Conservation (phyloP, 2,113 vertebrate species). For the Mystacornis crossleyi region DNA sequence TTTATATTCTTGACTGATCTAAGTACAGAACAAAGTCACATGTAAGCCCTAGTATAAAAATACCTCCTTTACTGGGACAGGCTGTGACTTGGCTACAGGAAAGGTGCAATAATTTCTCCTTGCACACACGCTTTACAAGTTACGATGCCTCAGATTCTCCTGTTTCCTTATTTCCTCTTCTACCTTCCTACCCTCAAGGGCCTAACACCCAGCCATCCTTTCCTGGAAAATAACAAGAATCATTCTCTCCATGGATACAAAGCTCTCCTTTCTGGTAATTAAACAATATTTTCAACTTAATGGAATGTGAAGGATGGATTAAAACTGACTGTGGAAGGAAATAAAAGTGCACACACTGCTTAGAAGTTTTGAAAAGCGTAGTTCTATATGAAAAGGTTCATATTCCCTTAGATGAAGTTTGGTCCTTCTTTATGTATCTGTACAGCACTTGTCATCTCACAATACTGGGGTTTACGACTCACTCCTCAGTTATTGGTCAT, state of each 20-base stretch:
- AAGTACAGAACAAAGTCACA: not conserved
- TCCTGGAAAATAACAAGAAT: not conserved
- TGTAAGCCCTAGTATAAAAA: not conserved
- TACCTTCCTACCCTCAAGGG: not conserved
- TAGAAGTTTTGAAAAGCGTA: not conserved
- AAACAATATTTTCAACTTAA: not conserved
- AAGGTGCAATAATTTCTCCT: not conserved
- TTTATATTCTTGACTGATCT: not conserved
- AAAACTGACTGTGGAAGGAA: not conserved
- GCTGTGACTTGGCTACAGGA: not conserved
- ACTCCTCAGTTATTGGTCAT: not conserved
- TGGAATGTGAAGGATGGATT: not conserved
- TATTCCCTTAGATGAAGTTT: not conserved
- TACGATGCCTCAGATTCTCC: not conserved
- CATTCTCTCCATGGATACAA: not conserved
- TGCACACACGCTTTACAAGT: not conserved
- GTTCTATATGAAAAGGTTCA: not conserved
- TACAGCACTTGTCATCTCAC: not conserved
- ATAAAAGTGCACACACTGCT: not conserved
- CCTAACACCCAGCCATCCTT: not conserved
- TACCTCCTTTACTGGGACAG: not conserved
- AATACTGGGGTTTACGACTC: not conserved
- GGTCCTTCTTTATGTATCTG: not conserved
- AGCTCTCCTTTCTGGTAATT: slow-evolving; percentile 9
- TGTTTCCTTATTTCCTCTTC: not conserved